Evolutionary conservation across 2,113 vertebrate species (phyloP).

Genomic region (Lamprotornis superbus): DNA sequence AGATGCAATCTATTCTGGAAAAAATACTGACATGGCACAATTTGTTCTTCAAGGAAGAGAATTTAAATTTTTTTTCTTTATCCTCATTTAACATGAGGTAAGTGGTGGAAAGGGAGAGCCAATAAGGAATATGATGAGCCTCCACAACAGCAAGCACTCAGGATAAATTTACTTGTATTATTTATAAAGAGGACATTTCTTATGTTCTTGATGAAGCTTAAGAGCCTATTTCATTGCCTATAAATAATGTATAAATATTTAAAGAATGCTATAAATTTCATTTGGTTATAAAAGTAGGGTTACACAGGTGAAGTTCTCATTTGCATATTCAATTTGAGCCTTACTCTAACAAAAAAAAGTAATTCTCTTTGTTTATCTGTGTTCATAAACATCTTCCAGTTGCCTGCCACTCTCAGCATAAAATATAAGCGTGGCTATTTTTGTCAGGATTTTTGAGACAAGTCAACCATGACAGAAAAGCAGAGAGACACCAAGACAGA

Average conservation of each 20-base stretch:
- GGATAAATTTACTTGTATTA: background rate
- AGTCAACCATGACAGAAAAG: background rate
- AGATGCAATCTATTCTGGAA: background rate
- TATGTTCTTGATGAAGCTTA: background rate
- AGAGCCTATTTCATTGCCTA: background rate
- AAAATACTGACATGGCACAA: background rate
- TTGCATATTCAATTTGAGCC: background rate
- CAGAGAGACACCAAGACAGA: background rate
- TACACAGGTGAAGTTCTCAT: background rate
- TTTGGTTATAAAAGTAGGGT: background rate
- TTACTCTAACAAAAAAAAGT: background rate
- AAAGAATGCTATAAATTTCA: background rate
- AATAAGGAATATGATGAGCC: background rate
- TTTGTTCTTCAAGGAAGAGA: background rate
- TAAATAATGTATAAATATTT: background rate
- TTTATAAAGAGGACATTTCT: background rate
- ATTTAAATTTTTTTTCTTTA: background rate
- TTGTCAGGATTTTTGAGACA: background rate
- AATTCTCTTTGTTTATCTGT: background rate
- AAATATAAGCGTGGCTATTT: background rate
- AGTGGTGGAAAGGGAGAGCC: background rate
- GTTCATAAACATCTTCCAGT: background rate
- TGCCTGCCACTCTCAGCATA: background rate
- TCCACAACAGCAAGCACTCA: background rate
- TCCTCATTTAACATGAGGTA: background rate